Evolutionary conservation across 1,140 invertebrate species (phyloP), one percentile per base, ranked within the genome.

Genomic region (Platyscapa corneri): DNA sequence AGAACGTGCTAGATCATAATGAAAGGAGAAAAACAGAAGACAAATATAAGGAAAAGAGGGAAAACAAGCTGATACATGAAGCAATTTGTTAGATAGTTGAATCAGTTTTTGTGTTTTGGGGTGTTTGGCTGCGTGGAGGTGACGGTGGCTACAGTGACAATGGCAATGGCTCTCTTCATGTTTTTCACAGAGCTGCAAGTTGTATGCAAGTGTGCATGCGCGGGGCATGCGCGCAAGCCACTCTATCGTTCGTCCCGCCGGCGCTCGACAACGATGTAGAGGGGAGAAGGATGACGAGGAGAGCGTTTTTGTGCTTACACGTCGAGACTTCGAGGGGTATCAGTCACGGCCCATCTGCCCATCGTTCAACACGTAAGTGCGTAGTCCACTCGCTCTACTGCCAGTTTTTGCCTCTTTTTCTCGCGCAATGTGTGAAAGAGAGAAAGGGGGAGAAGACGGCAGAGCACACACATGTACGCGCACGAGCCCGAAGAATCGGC

Each of bases 341-440:
- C 91, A 93, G 92, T 93, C 92, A 92, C 91, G 91, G 91, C 90
- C 91, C 90, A 92, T 90, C 92, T 90, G 92, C 90, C 90, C 90
- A 91, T 86, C 91, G 90, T 88, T 89, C 88, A 92, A 87, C 92
- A 93, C 92, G 92, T 93, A 93, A 93, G 92, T 93, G 84, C 82
- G 88, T 87, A 74, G 70, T 42, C 70, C 42, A 32, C 77, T 79
- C 49, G 30, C 64, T 67, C 74, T 27, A 23, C 30, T 32, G 30
- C 39, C n/a, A 27, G 37, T 46, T 46, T 32, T 46, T 14, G 23
- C 23, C 60, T 74, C 42, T 30, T 27, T 49, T n/a, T 53, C 42
- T 37, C n/a, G 23, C 56, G 16, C 77, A 8, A 32, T 10, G 23
- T 34, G 30, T 32, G 65, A 18, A 20, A n/a, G 67, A 27, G 77